A percentile compares a stretch with the other conserved stretches of the same genome.
These are phyloP conservation scores for Eristalis intricaria DNA, from an alignment of 2,888 invertebrate species.

Conservation along the genomic window DNA sequence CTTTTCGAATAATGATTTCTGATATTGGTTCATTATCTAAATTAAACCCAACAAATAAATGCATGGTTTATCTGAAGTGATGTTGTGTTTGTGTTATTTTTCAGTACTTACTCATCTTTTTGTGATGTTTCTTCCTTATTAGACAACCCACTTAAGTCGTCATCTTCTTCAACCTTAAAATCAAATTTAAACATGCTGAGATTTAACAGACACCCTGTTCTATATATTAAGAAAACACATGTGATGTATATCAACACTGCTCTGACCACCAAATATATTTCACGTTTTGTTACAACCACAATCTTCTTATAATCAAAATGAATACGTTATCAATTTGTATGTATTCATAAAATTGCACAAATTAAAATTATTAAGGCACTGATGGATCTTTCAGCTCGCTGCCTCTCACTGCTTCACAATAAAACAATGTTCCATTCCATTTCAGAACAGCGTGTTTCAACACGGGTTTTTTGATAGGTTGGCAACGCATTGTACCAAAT, in stretches of 20 bases:
- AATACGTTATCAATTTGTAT: neutral
- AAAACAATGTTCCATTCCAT: neutral
- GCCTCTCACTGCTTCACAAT: neutral
- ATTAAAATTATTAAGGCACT: neutral
- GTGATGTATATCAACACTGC: neutral
- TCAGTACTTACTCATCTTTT: conserved; percentile 24
- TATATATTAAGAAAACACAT: neutral
- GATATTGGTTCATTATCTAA: no score
- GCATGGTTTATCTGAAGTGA: no score
- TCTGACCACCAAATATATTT: no score
- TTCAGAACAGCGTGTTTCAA: neutral
- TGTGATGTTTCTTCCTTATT: neutral
- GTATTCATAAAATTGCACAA: neutral
- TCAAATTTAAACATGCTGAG: conserved; percentile 78
- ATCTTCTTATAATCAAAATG: neutral
- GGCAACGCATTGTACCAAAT: neutral
- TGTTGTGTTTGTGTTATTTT: no score
- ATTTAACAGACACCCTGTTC: conserved; percentile 53
- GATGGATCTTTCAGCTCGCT: neutral
- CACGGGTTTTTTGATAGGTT: neutral
- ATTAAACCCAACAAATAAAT: no score
- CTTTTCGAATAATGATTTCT: no score
- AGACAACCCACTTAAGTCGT: conserved; percentile 33
- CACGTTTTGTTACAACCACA: no score
- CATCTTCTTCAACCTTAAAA: conserved; percentile 75